phyloP scores from a whole-genome alignment of 35 echinoderm and acorn worm species.

The Heliocidaris erythrogramma region DNA sequence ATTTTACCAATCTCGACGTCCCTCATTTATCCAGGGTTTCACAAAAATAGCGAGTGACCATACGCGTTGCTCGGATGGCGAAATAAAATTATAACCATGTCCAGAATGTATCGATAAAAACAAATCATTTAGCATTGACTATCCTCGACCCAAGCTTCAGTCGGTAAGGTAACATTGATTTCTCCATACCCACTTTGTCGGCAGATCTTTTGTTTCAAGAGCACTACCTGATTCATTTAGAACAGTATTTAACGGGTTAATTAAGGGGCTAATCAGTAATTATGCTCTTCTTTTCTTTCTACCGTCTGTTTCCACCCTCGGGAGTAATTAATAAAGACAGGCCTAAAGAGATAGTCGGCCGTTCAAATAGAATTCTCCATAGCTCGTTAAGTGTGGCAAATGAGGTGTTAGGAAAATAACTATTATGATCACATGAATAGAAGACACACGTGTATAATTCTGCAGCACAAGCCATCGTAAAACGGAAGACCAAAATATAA shows the following conservation, averaged over 20 bases:
- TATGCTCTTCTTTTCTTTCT: background rate
- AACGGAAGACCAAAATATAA: too few species aligned
- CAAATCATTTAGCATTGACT: constrained; percentile 31
- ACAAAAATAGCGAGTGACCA: background rate
- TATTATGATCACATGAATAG: background rate
- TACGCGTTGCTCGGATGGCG: background rate
- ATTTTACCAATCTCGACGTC: too few species aligned
- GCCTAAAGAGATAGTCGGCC: constrained; percentile 6
- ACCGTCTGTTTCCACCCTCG: background rate
- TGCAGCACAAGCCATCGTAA: too few species aligned
- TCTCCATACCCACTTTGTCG: constrained; percentile 6
- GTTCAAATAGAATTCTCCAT: background rate
- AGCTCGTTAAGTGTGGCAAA: background rate
- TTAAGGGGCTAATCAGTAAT: constrained; percentile 23
- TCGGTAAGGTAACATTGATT: constrained; percentile 37
- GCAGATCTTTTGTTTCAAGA: constrained; percentile 12
- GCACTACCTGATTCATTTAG: background rate
- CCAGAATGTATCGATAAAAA: background rate
- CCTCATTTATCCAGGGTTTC: too few species aligned
- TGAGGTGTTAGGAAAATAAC: background rate
- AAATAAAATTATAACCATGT: background rate
- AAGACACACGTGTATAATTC: too few species aligned
- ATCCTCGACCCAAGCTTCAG: background rate
- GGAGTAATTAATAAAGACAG: constrained; percentile 24
- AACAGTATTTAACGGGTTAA: constrained; percentile 1